phyloP scores from a whole-genome alignment of 2,113 vertebrate species.

The Ciconia maguari region DNA sequence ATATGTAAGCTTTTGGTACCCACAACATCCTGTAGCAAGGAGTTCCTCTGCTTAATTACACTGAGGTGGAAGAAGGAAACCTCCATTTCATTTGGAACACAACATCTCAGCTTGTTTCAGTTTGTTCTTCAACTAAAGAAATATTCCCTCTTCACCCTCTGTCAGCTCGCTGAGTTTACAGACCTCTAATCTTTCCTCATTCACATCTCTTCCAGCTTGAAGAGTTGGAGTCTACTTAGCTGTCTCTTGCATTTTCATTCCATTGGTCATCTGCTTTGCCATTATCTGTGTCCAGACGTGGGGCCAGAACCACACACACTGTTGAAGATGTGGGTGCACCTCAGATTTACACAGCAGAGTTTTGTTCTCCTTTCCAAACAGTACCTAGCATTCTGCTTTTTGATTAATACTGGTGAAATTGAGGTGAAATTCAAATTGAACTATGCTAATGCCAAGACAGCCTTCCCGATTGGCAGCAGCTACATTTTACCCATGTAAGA shows the following conservation, averaged over 20 bases:
- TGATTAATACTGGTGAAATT: background rate
- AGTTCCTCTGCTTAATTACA: background rate
- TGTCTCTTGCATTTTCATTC: fast-evolving
- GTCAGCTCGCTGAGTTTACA: background rate
- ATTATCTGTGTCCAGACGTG: background rate
- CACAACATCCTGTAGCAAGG: background rate
- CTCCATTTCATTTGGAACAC: background rate
- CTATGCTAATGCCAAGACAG: background rate
- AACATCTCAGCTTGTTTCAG: background rate
- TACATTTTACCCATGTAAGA: background rate
- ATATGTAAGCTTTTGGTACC: background rate
- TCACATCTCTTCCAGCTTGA: background rate
- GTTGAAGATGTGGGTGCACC: background rate
- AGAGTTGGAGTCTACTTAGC: background rate
- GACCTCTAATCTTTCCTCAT: background rate
- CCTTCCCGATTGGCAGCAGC: background rate
- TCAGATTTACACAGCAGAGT: background rate
- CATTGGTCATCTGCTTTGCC: background rate
- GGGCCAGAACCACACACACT: background rate
- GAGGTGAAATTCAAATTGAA: background rate
- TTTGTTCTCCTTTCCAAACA: background rate
- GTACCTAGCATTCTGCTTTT: background rate
- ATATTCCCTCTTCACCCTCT: background rate
- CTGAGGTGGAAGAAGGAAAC: background rate
- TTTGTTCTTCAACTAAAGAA: background rate